Evolutionary conservation across 1,140 invertebrate genomes (phyloP).

Genomic region (Drosophila varians): DNA sequence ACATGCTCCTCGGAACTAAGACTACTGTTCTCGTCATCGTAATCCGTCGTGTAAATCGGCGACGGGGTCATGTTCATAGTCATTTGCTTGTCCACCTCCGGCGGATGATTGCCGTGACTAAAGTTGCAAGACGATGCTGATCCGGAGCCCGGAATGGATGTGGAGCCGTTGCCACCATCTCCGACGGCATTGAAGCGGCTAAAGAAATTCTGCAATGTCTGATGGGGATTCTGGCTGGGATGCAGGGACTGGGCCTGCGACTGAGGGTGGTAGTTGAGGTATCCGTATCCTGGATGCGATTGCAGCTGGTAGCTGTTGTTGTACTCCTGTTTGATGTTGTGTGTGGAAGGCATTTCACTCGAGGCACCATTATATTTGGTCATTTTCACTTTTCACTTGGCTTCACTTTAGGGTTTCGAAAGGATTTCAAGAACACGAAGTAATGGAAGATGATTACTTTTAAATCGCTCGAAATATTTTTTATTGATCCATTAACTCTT

Average conservation of each 20-base stretch:
- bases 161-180: conserved; percentile 27
- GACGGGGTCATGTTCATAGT: conserved; percentile 66
- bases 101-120: conserved; percentile 23
- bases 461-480: no score
- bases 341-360: conserved; percentile 39
- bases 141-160: conserved; percentile 7
- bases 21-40: conserved; percentile 79
- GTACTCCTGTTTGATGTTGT: conserved; percentile 71
- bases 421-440: background rate
- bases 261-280: conserved; percentile 10
- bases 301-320: conserved; percentile 51
- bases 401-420: conserved; percentile 8
- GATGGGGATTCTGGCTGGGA: conserved; percentile 49
- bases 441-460: no score
- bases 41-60: conserved; percentile 77
- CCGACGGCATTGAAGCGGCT: conserved; percentile 80
- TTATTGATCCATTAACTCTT: background rate
- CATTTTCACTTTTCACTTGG: conserved; percentile 34
- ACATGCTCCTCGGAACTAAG: conserved; percentile 84
- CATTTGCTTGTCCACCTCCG: conserved; percentile 50
- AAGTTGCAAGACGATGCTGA: conserved; percentile 24
- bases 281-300: conserved; percentile 36
- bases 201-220: conserved; percentile 77
- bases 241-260: conserved; percentile 8
- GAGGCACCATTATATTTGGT: conserved; percentile 68